Conservation (phyloP, 2,888 invertebrate genomes). For the Caenorhabditis doughertyi region DNA sequence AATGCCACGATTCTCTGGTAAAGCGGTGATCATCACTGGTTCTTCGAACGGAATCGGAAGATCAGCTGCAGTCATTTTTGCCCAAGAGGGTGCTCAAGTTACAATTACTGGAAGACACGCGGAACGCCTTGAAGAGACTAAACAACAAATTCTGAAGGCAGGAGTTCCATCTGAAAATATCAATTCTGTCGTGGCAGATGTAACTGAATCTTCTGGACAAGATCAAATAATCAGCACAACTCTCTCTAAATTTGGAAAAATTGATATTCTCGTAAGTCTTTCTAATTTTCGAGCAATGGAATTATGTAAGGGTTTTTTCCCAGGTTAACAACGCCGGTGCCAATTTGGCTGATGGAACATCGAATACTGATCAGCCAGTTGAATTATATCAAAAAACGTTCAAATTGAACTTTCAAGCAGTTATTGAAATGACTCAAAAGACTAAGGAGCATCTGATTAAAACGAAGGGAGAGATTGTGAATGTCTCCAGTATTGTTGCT, state of each 20-base stretch:
- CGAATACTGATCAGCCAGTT: conserved; percentile 39
- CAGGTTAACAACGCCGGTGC: conserved; percentile 54
- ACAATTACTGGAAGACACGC: conserved; percentile 54
- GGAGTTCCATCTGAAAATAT: conserved; percentile 51
- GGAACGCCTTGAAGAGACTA: conserved; percentile 43
- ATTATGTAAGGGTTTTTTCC: not conserved
- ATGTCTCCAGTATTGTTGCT: conserved; percentile 58
- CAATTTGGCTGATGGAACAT: conserved; percentile 39
- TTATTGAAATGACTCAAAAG: conserved; percentile 52
- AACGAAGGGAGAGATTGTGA: conserved; percentile 54
- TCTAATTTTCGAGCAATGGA: not conserved
- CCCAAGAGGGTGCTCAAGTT: conserved; percentile 51
- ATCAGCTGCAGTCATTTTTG: conserved; percentile 44
- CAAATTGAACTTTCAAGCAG: conserved; percentile 42
- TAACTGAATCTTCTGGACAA: conserved; percentile 21
- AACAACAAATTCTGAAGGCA: conserved; percentile 24
- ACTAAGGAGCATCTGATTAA: conserved; percentile 50
- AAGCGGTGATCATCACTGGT: conserved; percentile 50
- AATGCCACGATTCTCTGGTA: conserved; percentile 50
- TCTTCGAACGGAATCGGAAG: conserved; percentile 55
- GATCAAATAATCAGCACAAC: conserved; percentile 40
- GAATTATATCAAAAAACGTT: conserved; percentile 50
- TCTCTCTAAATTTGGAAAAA: conserved; percentile 41
- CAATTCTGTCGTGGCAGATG: conserved; percentile 45
- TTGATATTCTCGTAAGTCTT: conserved; percentile 40